phyloP scores from a whole-genome alignment of 2,113 vertebrate genomes.

The Pelusios castaneus region DNA sequence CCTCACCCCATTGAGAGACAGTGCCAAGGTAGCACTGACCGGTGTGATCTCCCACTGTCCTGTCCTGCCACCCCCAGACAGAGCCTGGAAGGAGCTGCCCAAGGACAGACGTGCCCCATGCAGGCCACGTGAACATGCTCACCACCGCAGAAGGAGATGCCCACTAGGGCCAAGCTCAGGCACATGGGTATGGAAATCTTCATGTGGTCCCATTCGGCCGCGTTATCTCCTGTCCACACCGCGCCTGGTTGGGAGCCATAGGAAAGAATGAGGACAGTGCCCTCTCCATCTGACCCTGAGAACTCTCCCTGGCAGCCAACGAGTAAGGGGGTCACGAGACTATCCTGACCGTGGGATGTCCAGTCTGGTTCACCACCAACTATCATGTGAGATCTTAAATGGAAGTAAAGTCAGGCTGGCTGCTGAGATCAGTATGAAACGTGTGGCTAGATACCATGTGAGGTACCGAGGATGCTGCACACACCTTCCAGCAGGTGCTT shows the following conservation, averaged over 20 bases:
- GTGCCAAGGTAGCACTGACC: neutral
- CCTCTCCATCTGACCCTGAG: too few relatives aligned
- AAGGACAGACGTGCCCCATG: too few relatives aligned
- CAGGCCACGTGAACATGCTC: constrained; percentile 17
- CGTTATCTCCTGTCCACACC: constrained; percentile 93
- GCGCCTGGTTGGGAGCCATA: constrained; percentile 77
- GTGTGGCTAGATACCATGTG: neutral
- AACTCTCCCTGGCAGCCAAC: too few relatives aligned
- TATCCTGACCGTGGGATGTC: neutral
- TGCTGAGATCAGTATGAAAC: neutral
- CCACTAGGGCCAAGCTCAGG: constrained; percentile 86
- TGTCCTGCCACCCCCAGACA: neutral
- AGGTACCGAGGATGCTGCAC: neutral
- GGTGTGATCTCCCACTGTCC: neutral
- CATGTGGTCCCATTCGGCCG: constrained; percentile 91
- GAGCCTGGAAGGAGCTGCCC: neutral
- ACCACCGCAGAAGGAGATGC: constrained; percentile 93
- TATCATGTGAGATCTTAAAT: neutral
- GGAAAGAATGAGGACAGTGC: neutral
- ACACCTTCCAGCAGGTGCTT: neutral
- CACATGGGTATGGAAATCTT: constrained; percentile 93
- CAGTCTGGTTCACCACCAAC: neutral
- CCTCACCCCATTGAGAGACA: neutral
- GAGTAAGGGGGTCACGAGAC: neutral
- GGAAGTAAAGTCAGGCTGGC: neutral